phyloP scores from a whole-genome alignment of 2,113 vertebrate genomes.

The Channa argus region DNA sequence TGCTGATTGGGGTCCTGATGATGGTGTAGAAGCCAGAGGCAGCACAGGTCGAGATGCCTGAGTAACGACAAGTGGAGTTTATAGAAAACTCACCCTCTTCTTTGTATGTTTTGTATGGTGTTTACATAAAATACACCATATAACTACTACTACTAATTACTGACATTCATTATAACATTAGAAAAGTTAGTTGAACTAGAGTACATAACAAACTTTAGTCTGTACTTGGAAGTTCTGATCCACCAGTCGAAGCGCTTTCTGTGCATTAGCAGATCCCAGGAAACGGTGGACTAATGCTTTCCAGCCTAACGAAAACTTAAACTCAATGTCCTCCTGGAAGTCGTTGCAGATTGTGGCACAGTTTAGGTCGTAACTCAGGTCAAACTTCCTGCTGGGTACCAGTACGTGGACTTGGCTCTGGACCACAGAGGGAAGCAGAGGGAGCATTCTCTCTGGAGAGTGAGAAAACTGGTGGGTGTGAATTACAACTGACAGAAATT shows the following conservation, averaged over 20 bases:
- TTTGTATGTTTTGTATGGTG: neutral
- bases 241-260: slow-evolving; percentile 86
- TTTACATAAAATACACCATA: neutral
- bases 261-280: slow-evolving; percentile 89
- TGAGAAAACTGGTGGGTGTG: too few species aligned
- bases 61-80: neutral
- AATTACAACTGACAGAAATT: too few species aligned
- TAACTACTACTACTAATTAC: too few species aligned
- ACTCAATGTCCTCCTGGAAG: slow-evolving; percentile 97
- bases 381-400: slow-evolving; percentile 92
- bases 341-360: slow-evolving; percentile 92
- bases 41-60: slow-evolving; percentile 84
- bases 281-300: slow-evolving; percentile 91
- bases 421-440: slow-evolving; percentile 88
- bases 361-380: slow-evolving; percentile 97
- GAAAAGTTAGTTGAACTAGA: neutral
- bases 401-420: slow-evolving; percentile 89
- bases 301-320: slow-evolving; percentile 95
- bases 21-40: slow-evolving; percentile 85
- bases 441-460: slow-evolving; percentile 90
- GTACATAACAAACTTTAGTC: neutral
- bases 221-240: slow-evolving; percentile 88
- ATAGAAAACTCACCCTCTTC: neutral
- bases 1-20: slow-evolving; percentile 70
- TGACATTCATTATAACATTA: neutral